phyloP scores from a whole-genome alignment of 1,140 invertebrate species.

The Hycleus cichorii region DNA sequence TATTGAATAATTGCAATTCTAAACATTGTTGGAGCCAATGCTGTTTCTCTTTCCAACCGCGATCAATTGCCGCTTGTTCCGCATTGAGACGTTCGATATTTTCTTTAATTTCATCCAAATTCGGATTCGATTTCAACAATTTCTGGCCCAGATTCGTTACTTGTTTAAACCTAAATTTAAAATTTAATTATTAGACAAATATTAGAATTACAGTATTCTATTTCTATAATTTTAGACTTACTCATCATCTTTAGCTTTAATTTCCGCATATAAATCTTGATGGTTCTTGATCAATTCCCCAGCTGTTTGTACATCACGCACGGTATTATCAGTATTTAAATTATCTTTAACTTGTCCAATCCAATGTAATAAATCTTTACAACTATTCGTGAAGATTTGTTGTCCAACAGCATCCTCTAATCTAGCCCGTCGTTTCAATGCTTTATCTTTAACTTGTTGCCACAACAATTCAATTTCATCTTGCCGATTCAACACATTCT shows the following conservation, averaged over 20 bases:
- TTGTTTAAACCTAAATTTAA: conserved; percentile 51
- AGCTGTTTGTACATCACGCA: conserved; percentile 83
- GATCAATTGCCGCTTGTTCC: conserved; percentile 67
- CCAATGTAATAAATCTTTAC: conserved; percentile 75
- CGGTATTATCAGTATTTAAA: conserved; percentile 73
- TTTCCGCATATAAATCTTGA: conserved; percentile 84
- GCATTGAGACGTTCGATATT: conserved; percentile 64
- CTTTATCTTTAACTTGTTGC: conserved; percentile 79
- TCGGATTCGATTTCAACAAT: conserved; percentile 61
- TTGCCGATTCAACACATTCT: conserved; percentile 77
- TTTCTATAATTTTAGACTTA: no score
- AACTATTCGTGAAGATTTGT: conserved; percentile 86
- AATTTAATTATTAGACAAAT: no score
- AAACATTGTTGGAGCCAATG: conserved; percentile 76
- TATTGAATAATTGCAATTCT: conserved; percentile 85
- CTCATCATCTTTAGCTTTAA: conserved; percentile 83
- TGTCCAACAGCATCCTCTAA: conserved; percentile 90
- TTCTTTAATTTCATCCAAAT: conserved; percentile 61
- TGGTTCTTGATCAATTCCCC: conserved; percentile 87
- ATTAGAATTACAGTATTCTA: no score
- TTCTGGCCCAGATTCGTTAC: conserved; percentile 70
- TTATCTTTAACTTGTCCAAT: conserved; percentile 69
- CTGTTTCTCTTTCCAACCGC: conserved; percentile 77
- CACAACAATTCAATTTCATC: conserved; percentile 81
- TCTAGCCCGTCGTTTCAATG: conserved; percentile 66